Evolutionary conservation across 1,140 invertebrate genomes (phyloP).

Genomic region (Euura saliciscinereae): DNA sequence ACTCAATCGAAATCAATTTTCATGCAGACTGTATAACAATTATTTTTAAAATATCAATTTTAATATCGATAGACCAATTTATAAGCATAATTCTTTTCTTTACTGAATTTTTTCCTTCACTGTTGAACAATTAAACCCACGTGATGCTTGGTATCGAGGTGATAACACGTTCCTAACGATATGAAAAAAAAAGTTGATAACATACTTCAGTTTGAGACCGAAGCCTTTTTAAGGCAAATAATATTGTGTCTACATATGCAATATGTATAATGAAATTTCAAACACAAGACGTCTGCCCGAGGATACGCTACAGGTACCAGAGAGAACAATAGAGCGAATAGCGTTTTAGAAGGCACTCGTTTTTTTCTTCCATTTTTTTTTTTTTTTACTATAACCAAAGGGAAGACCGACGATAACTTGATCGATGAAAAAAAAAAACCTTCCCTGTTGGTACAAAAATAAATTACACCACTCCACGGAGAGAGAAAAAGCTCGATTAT

Average conservation of each 20-base stretch:
- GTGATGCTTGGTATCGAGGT: neutral
- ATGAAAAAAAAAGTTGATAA: neutral
- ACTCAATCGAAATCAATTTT: neutral
- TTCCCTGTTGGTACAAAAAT: too few species aligned
- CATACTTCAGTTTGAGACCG: neutral
- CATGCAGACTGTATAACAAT: neutral
- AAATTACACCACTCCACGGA: too few species aligned
- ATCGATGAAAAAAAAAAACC: too few species aligned
- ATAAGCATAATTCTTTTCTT: neutral
- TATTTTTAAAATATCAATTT: neutral
- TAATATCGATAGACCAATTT: neutral
- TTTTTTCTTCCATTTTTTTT: neutral
- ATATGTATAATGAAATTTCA: neutral
- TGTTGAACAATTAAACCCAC: neutral
- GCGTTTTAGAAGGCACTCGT: neutral
- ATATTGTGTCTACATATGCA: neutral
- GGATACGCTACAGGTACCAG: neutral
- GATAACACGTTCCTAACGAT: too few species aligned
- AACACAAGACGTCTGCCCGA: neutral
- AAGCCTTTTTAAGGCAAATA: neutral
- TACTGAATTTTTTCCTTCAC: neutral
- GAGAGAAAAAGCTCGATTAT: too few species aligned
- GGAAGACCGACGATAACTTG: too few species aligned
- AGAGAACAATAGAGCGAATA: neutral
- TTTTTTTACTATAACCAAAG: too few species aligned